Percentiles rank a stretch among this genome's conserved stretches.
Conservation (phyloP, 2,113 vertebrate genomes). For the Microtus ochrogaster region DNA sequence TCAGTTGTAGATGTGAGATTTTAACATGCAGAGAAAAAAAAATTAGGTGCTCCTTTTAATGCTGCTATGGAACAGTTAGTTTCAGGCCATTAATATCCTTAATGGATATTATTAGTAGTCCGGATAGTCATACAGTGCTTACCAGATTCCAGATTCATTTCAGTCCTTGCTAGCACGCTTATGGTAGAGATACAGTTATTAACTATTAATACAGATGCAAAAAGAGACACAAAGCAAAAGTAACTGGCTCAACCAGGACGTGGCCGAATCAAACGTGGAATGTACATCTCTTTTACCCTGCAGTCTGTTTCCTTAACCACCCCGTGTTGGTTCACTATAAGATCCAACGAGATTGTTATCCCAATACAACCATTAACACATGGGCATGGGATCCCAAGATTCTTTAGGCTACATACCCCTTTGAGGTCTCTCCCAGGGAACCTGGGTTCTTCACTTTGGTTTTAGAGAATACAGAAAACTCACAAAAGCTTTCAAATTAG, state of each 20-base stretch:
- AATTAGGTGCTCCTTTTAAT: constrained; percentile 14
- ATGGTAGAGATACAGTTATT: background rate
- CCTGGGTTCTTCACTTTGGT: background rate
- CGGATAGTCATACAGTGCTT: constrained; percentile 3
- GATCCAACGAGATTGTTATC: background rate
- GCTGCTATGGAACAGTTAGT: background rate
- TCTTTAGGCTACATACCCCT: background rate
- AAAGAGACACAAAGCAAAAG: background rate
- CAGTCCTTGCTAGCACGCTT: background rate
- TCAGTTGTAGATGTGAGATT: constrained; percentile 48
- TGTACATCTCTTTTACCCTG: background rate
- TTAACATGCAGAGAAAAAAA: constrained; percentile 36
- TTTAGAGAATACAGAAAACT: background rate
- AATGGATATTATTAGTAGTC: background rate
- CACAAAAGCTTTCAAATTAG: background rate
- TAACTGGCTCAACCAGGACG: constrained; percentile 24
- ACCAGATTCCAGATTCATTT: background rate
- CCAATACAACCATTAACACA: background rate
- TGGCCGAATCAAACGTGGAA: background rate
- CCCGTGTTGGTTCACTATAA: background rate
- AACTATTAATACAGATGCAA: constrained; percentile 1
- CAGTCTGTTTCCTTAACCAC: background rate
- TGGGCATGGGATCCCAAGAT: background rate
- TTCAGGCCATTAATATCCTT: background rate
- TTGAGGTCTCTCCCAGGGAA: background rate